Base-by-base conservation (phyloP, 2,888 invertebrate genomes). In the Dolomedes plantarius region DNA sequence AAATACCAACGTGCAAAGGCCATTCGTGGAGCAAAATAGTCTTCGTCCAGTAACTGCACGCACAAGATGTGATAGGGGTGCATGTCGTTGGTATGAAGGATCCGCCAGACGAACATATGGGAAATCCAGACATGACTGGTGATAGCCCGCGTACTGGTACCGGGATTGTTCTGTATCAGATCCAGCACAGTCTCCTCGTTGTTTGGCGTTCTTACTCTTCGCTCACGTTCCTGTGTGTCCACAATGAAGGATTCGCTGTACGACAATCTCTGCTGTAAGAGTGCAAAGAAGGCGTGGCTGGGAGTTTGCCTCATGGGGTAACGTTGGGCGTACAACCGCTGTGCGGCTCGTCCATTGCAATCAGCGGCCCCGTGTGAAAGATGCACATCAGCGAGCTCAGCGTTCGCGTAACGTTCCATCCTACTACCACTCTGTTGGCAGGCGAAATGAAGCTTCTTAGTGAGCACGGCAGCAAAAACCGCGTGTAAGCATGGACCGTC, bases 11-110 rank as follows among this genome's bases (percentile, higher is more conserved):
- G 28, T 0, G 72, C 46, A 72, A 72, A 72, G n/a, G 50, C 28
- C 29, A 74, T 62, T 62, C 32, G 32, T 7, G 31, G 5, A 32
- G 62, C 6, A 31, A 32, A 62, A 74, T 74, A 27, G 36, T 23
- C 62, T 62, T 56, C 2, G 7, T 32, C 16, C 56, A 74, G 62
- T 74, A 62, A 31, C 74, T 74, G 9, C 1, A 74, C 41, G 1
- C 27, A 32, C 74, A 74, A 74, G 31, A 62, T 32, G 62, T 62
- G 74, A 62, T 74, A 74, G 23, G 62, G 62, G 23, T 62, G 36
- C 74, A 62, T 56, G 56, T 31, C 29, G 50, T 46, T 50, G 31
- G 46, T 50, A 72, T 50, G 46, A 46, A 72, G 46, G 36, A 29
- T 50, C 50, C 46, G 0, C 50, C 50, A 46, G 50, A 72, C 27